These are phyloP conservation scores for Amiota mariae DNA, from an alignment of 2,888 invertebrate species.

Conservation along the genomic window DNA sequence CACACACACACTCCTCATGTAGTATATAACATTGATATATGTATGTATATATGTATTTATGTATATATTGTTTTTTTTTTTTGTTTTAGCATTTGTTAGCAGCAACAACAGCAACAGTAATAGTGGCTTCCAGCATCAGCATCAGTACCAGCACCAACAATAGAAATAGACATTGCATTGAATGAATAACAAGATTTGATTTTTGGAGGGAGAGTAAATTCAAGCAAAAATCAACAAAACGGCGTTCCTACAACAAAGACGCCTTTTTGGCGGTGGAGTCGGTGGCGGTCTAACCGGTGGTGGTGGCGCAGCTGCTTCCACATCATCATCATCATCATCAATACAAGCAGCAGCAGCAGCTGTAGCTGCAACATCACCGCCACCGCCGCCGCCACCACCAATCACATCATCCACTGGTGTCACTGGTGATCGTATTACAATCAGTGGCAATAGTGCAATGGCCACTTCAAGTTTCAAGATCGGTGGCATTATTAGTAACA, in stretches of 20 bases:
- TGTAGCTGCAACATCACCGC: constrained; percentile 25
- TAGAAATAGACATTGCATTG: not conserved
- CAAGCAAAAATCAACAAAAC: constrained; percentile 48
- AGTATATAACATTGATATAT: not conserved
- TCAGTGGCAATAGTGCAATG: constrained; percentile 34
- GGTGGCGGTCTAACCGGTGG: constrained; percentile 46
- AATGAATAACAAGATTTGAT: not conserved
- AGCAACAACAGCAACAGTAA: constrained; percentile 22
- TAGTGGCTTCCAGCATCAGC: no score
- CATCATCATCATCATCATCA: no score
- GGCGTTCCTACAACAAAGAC: constrained; percentile 64
- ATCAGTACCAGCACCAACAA: constrained; percentile 36
- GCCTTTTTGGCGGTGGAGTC: constrained; percentile 54
- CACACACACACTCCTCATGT: no score
- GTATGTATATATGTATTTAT: not conserved
- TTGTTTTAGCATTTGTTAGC: not conserved
- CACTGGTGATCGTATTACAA: constrained; percentile 51
- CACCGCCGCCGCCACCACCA: no score
- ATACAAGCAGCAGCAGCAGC: constrained; percentile 29
- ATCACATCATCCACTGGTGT: constrained; percentile 42
- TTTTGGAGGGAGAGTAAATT: not conserved
- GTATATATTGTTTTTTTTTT: no score
- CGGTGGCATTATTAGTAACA: constrained; percentile 44
- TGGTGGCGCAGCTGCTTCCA: constrained; percentile 24
- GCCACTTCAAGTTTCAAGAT: constrained; percentile 47